Base-by-base conservation (phyloP, 2,797 vertebrate genomes). In the Perodicticus potto region DNA sequence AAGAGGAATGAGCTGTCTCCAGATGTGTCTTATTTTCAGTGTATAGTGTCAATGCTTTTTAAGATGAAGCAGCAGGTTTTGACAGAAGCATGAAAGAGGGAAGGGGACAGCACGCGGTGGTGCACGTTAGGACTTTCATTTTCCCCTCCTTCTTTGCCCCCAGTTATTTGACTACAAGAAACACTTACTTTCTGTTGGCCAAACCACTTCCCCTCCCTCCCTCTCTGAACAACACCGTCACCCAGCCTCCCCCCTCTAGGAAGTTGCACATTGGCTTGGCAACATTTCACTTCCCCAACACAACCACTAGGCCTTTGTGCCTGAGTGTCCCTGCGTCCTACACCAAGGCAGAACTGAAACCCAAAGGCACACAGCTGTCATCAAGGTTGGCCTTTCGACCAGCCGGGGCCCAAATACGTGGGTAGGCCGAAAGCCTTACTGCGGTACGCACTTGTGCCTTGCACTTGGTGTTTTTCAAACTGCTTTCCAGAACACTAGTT, bases 131-230 rank as follows among this genome's bases (percentile, higher is more conserved):
- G 22, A n/a, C 49, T 14, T 84, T 81, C 61, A 23, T 63, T 89
- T 32, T 86, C 49, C 40, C 73, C 55, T 78, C 37, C 82, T 59
- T 34, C 73, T 95, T 67, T 72, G 19, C 57, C 61, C 37, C 53
- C 23, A 69, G 70, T 93, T 43, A 57, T 84, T 43, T 37, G 61
- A 83, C 43, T 93, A 55, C 34, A 91, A 89, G 53, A 86, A 93
- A 86, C 34, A 72, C 89, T 55, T 72, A 80, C 63, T 95, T 96
- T 16, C n/a, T 78, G 40, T 55, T 20, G 49, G 37, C 25, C 63
- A 91, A 76, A 86, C 61, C 72, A 93, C 86, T 94, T 96, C 55
- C 72, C 9, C 53, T 93, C 73, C 69, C 72, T 93, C 23, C 27
- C 17, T 89, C 22, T 82, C 69, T 55, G 74, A 91, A 90, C n/a